Base-by-base conservation (phyloP, 30 jellyfish, hydroid and myxozoan genomes). In the Cassiopea xamachana region DNA sequence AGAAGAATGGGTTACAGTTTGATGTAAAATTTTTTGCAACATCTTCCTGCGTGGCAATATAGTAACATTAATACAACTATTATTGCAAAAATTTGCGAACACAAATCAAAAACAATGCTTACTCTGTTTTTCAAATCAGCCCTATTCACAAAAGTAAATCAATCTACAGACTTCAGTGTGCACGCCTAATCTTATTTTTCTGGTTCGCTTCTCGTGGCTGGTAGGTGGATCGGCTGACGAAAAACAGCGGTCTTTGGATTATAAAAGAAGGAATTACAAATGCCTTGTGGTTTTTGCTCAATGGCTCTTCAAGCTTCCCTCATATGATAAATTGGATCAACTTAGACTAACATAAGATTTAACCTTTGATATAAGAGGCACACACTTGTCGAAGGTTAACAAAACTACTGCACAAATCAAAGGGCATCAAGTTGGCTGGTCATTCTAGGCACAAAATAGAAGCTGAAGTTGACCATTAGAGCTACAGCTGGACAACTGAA, bases 251-350 rank as follows among this genome's bases (percentile, higher is more conserved):
- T 82, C 90, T 49, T 14, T 39, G 73, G 10, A 82, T 43, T 51
- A 82, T 82, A 82, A 82, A 64, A 49, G 87, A 82, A 68, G 90
- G 90, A 82, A 64, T 82, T 82, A 82, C n/a, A 71, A 47, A 62
- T 82, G 58, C 90, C 90, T 82, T 82, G 90, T 82, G 90, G 90
- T 71, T 82, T 82, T 67, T 69, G n/a, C 83, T 82, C 90, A 82
- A 82, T 64, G 90, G 47, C 90, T 82, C 82, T 75, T 82, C 68
- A 82, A 82, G 55, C 80, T 82, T 82, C 70, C 90, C 87, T 82
- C 90, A 82, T 55, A 46, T 67, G 81, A 82, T 82, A 82, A 82
- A 82, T 69, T 82, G 90, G 90, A 82, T 82, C 82, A 82, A 74
- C 50, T 49, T n/a, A 39, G 80, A 74, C 90, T 70, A 82, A 82